These are phyloP conservation scores for Zapus hudsonius DNA, from an alignment of 2,113 vertebrate genomes.

Conservation along the genomic window DNA sequence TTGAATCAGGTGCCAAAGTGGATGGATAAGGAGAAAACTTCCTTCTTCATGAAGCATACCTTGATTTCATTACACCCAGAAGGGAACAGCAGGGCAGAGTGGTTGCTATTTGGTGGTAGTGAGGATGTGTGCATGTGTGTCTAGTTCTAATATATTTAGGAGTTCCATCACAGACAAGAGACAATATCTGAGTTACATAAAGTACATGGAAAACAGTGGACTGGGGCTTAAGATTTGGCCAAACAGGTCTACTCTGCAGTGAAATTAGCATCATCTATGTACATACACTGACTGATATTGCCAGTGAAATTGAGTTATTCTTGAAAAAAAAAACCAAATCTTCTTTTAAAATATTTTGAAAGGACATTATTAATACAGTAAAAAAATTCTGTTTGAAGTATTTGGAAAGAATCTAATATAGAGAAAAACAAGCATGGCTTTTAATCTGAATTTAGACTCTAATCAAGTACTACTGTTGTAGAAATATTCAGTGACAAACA, in stretches of 20 bases:
- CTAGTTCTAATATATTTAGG: neutral
- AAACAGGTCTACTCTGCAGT: neutral
- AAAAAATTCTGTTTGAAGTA: neutral
- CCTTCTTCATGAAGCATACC: neutral
- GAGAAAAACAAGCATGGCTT: neutral
- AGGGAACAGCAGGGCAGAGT: neutral
- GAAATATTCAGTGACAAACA: too few relatives aligned
- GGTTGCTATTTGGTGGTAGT: neutral
- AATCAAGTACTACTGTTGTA: too few relatives aligned
- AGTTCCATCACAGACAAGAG: neutral
- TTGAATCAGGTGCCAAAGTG: neutral
- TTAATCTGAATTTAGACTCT: neutral
- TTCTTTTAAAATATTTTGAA: neutral
- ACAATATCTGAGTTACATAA: neutral
- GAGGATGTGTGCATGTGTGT: neutral
- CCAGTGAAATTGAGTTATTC: neutral
- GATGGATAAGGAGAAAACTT: neutral
- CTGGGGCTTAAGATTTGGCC: neutral
- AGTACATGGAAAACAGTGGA: neutral
- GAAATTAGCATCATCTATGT: neutral
- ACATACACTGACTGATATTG: neutral
- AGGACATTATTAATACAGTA: neutral
- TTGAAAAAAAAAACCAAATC: neutral
- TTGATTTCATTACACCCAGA: neutral
- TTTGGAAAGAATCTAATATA: neutral